Evolutionary conservation across 2,797 vertebrate species (phyloP), one percentile per base, ranked within the genome.

Genomic region (Anableps anableps): DNA sequence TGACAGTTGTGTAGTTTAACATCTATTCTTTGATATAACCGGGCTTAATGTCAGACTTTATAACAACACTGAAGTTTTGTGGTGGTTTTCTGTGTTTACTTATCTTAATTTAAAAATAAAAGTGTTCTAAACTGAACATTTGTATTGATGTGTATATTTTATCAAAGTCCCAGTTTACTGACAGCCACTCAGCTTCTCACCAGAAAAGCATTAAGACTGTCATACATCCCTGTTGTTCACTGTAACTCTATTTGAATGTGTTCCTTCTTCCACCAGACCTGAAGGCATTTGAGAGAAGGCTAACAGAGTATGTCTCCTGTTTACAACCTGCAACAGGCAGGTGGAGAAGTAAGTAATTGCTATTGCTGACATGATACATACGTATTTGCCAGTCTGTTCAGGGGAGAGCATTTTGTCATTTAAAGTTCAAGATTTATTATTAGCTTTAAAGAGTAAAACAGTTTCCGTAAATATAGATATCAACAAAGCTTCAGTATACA

Each of bases 291-390:
- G 98, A 99, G 94, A 97, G 98, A 93, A 97, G 99, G 95, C 92
- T 99, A 89, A 99, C 98, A 36, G 98, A 99, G 88, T 99, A 99
- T 88, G 97, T 99, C 76, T 98, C 98, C 80, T 99, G 99, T 94
- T 96, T 99, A 91, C 99, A 99, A 89, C 99, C 99, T 82, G 98
- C 99, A 68, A 99, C 99, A 70, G 99, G 99, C 92, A 97, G 98
- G 84, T 99, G 99, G 99, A 97, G 99, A 97, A 99, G 99, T 99
- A 95, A 97, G 98, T 97, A 53, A 45, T 41, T 36, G 5, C 38
- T 48, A 11, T 0, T 81, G 34, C 2, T 47, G 41, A 74, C 16
- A 1, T 75, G 21, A 43, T 11, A 16, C 66, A 1, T 16, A 45
- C 45, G 17, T 72, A 17, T 5, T 23, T 81, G 60, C 47, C 60